phyloP scores from a whole-genome alignment of 2,797 vertebrate genomes.

The Silurus lanzhouensis region DNA sequence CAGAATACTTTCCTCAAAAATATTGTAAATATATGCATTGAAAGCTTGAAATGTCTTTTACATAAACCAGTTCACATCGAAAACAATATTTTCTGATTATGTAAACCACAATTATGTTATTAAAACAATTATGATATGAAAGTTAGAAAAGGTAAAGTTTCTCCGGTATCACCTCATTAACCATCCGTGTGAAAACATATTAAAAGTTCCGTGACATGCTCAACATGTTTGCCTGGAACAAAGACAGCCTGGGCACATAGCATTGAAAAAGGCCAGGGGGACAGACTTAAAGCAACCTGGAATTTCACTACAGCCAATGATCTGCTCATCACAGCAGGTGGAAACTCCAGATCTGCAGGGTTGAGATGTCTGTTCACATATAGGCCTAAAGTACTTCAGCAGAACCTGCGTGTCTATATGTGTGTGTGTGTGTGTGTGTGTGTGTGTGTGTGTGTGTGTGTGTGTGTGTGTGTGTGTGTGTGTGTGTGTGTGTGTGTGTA shows the following conservation, averaged over 20 bases:
- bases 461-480: background rate
- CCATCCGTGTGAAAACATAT: too few species aligned
- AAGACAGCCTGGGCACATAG: conserved; percentile 9
- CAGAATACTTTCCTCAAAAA: too few species aligned
- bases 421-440: background rate
- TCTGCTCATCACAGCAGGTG: conserved; percentile 33
- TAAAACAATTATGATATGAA: too few species aligned
- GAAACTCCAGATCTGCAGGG: conserved; percentile 27
- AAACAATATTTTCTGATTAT: too few species aligned
- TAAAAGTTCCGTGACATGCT: too few species aligned
- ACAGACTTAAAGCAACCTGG: background rate
- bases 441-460: background rate
- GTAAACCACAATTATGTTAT: too few species aligned
- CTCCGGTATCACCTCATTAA: too few species aligned
- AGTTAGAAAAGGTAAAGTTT: too few species aligned
- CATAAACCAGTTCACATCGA: too few species aligned
- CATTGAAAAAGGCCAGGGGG: conserved; percentile 34
- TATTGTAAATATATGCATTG: too few species aligned
- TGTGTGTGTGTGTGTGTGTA: background rate
- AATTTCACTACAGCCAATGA: conserved; percentile 20
- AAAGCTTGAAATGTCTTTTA: too few species aligned
- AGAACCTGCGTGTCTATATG: background rate
- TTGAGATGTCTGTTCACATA: background rate
- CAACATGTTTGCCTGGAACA: conserved; percentile 1
- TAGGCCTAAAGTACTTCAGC: conserved; percentile 24